Conservation (phyloP, 1,140 invertebrate species). For the Holcopasites calliopsidis region DNA sequence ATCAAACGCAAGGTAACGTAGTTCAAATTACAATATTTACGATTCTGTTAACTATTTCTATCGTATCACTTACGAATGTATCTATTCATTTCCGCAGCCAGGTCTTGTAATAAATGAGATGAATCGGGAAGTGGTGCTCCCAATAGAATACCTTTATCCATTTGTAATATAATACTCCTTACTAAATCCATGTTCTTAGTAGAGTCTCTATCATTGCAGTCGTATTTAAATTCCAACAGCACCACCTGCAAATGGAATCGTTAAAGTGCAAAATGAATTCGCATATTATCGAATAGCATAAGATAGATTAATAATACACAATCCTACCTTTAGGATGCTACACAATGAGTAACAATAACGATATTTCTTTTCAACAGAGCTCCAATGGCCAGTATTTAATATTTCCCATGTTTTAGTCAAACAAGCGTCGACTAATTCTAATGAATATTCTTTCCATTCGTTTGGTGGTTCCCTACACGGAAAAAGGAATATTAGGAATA, state of each 20-base stretch:
- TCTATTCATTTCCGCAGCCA: slow-evolving; percentile 79
- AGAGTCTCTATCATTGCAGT: slow-evolving; percentile 27
- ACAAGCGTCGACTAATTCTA: slow-evolving; percentile 80
- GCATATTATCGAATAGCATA: slow-evolving; percentile 35
- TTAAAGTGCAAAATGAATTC: background rate
- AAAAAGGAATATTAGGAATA: background rate
- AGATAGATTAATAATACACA: slow-evolving; percentile 49
- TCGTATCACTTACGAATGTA: slow-evolving; percentile 63
- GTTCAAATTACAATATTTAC: background rate
- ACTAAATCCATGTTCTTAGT: slow-evolving; percentile 59
- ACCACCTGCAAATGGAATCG: slow-evolving; percentile 51
- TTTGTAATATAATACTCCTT: slow-evolving; percentile 83
- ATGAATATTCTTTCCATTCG: slow-evolving; percentile 68
- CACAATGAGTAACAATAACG: slow-evolving; percentile 84
- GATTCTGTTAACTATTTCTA: background rate
- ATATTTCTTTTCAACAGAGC: slow-evolving; percentile 83
- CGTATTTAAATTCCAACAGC: slow-evolving; percentile 67
- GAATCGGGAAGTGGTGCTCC: slow-evolving; percentile 84
- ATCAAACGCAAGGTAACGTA: background rate
- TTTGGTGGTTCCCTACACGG: slow-evolving; percentile 43
- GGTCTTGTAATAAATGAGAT: slow-evolving; percentile 79
- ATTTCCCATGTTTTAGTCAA: slow-evolving; percentile 89
- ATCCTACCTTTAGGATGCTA: slow-evolving; percentile 82
- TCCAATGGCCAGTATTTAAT: slow-evolving; percentile 93
- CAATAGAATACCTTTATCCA: slow-evolving; percentile 91